phyloP scores from a whole-genome alignment of 2,888 invertebrate genomes.

The Lycophotia porphyrea region DNA sequence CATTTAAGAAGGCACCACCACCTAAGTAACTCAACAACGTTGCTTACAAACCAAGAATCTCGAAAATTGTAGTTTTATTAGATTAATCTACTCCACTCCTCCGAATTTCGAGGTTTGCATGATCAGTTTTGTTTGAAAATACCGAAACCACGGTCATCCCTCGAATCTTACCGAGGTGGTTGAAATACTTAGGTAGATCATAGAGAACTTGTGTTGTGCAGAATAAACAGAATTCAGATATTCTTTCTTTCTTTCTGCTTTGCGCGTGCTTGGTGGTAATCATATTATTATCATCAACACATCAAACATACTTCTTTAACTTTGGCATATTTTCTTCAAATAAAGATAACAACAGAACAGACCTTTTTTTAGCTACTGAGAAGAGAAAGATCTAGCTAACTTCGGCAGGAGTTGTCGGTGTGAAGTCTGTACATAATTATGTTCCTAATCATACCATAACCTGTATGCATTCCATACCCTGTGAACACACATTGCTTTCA shows the following conservation, averaged over 20 bases:
- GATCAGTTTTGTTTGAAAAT: neutral
- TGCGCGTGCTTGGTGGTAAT: neutral
- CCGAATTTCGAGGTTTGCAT: neutral
- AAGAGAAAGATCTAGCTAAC: neutral
- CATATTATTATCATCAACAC: neutral
- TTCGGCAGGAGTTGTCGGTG: constrained; percentile 1
- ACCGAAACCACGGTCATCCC: neutral
- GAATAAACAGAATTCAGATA: too few relatives aligned
- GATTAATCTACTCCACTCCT: neutral
- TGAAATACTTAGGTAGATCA: neutral
- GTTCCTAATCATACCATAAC: constrained; percentile 7
- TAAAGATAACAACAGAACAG: neutral
- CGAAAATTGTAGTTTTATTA: neutral
- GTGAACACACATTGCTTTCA: constrained; percentile 22
- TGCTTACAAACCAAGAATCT: neutral
- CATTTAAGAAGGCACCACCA: neutral
- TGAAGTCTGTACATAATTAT: neutral
- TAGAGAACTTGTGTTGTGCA: neutral
- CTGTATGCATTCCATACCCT: constrained; percentile 10
- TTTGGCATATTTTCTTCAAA: constrained; percentile 12
- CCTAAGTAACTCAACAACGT: constrained; percentile 3
- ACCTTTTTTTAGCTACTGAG: neutral
- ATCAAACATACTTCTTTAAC: neutral
- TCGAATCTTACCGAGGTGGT: neutral
- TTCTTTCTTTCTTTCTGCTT: neutral